Evolutionary conservation across 2,888 invertebrate genomes (phyloP).

Genomic region (Ormyrus nitidulus): DNA sequence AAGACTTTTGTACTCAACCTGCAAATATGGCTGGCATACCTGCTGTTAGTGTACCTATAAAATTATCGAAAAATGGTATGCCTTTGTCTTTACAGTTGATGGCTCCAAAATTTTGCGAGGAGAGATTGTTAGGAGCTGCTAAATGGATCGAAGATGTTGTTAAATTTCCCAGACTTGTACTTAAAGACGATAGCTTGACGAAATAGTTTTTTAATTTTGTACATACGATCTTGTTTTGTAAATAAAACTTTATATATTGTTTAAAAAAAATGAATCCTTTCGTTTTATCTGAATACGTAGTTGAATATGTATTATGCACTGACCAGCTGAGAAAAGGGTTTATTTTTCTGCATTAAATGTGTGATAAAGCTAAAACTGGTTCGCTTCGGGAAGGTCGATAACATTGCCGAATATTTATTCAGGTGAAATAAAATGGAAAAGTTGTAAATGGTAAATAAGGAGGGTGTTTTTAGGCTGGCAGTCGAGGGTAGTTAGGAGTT

Average conservation of each 20-base stretch:
- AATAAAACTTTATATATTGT: conserved; percentile 37
- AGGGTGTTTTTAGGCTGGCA: too few relatives aligned
- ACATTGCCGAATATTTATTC: too few relatives aligned
- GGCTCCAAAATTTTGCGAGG: conserved; percentile 87
- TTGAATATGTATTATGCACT: too few relatives aligned
- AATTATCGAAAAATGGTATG: conserved; percentile 83
- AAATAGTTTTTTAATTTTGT: conserved; percentile 48
- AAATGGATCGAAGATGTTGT: conserved; percentile 88
- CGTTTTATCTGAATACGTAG: not conserved
- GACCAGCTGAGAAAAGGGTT: too few relatives aligned
- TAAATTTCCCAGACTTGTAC: conserved; percentile 78
- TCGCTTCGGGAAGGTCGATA: too few relatives aligned
- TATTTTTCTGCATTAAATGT: too few relatives aligned
- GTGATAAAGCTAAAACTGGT: too few relatives aligned
- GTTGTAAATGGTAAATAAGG: too few relatives aligned
- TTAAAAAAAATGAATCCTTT: not conserved
- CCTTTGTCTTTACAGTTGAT: conserved; percentile 94
- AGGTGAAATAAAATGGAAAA: not conserved
- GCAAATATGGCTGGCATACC: conserved; percentile 98
- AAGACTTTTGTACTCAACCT: conserved; percentile 97
- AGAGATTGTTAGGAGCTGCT: conserved; percentile 85
- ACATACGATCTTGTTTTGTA: conserved; percentile 11
- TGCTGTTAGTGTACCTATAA: conserved; percentile 90
- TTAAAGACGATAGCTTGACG: conserved; percentile 64
- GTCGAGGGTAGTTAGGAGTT: not conserved